These are phyloP conservation scores for Amphimedon queenslandica DNA, from an alignment of 37 sponge, comb jelly and placozoan species.

Conservation along the genomic window DNA sequence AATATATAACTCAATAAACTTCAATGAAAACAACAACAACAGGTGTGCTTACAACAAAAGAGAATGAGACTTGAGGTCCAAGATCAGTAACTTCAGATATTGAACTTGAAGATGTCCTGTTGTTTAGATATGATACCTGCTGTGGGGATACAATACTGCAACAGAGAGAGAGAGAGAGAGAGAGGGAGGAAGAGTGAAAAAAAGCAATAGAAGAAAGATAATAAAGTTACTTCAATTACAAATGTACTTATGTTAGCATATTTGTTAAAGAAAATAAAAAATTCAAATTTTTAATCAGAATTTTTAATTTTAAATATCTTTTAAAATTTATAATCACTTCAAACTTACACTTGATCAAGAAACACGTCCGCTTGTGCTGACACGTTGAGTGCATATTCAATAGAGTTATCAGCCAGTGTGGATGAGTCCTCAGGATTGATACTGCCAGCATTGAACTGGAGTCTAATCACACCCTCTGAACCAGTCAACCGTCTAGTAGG, in stretches of 20 bases:
- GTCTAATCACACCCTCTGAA: constrained; percentile 3
- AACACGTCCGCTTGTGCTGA: constrained; percentile 21
- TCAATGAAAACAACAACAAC: too few relatives aligned
- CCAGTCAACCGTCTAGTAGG: constrained; percentile 6
- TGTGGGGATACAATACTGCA: not conserved
- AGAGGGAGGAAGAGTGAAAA: too few relatives aligned
- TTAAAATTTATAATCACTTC: not conserved
- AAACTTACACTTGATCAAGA: constrained; percentile 1
- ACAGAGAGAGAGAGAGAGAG: too few relatives aligned
- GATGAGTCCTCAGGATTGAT: constrained; percentile 16
- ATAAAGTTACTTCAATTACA: not conserved
- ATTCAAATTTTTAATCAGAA: not conserved
- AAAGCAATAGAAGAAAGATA: not conserved
- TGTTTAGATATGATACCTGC: not conserved
- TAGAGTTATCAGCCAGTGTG: constrained; percentile 12
- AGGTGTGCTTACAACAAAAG: constrained; percentile 3
- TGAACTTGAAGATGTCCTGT: not conserved
- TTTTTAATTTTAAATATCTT: not conserved
- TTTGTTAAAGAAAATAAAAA: not conserved
- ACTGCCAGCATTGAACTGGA: constrained; percentile 25
- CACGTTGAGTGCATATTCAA: not conserved
- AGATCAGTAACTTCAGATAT: constrained; percentile 1
- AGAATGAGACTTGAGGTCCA: not conserved
- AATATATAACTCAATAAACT: not conserved
- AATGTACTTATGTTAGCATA: not conserved